Evolutionary conservation across 2,888 invertebrate genomes (phyloP).

Genomic region (Tromatobia lineatoria): DNA sequence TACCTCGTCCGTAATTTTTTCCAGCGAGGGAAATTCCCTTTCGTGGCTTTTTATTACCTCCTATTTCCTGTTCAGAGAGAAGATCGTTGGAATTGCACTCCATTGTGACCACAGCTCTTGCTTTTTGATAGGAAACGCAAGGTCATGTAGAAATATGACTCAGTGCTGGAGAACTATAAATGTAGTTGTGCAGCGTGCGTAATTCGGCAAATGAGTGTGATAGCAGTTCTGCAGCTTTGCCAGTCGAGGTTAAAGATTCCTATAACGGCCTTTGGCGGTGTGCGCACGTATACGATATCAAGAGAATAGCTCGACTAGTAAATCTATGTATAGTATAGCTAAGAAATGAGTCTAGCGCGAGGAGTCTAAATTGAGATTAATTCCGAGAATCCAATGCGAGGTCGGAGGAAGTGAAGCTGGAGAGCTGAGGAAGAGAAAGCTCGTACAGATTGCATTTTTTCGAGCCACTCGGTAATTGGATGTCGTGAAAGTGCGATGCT

Average conservation of each 20-base stretch:
- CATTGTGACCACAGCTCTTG: not conserved
- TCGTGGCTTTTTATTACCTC: too few species aligned
- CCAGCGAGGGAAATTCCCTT: not conserved
- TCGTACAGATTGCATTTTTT: slow-evolving; percentile 53
- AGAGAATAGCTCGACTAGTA: slow-evolving; percentile 36
- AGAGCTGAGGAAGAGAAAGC: slow-evolving; percentile 49
- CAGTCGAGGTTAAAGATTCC: slow-evolving; percentile 32
- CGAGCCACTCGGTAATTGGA: slow-evolving; percentile 53
- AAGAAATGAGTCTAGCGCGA: slow-evolving; percentile 47
- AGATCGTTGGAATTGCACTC: too few species aligned
- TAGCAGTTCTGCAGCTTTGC: not conserved
- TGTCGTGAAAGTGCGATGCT: slow-evolving; percentile 11
- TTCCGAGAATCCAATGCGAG: slow-evolving; percentile 56
- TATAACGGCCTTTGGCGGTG: not conserved
- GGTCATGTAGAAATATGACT: not conserved
- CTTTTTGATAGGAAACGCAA: not conserved
- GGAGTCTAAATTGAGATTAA: slow-evolving; percentile 66
- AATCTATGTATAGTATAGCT: slow-evolving; percentile 21
- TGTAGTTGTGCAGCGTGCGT: slow-evolving; percentile 36
- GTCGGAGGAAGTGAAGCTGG: slow-evolving; percentile 43
- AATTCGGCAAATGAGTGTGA: slow-evolving; percentile 22
- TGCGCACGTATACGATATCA: slow-evolving; percentile 34
- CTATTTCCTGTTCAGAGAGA: too few species aligned
- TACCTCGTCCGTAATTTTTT: not conserved
- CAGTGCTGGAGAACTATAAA: not conserved